These are phyloP conservation scores for Sinopyrophorus schimmeli DNA, from an alignment of 2,888 invertebrate genomes.

Conservation along the genomic window DNA sequence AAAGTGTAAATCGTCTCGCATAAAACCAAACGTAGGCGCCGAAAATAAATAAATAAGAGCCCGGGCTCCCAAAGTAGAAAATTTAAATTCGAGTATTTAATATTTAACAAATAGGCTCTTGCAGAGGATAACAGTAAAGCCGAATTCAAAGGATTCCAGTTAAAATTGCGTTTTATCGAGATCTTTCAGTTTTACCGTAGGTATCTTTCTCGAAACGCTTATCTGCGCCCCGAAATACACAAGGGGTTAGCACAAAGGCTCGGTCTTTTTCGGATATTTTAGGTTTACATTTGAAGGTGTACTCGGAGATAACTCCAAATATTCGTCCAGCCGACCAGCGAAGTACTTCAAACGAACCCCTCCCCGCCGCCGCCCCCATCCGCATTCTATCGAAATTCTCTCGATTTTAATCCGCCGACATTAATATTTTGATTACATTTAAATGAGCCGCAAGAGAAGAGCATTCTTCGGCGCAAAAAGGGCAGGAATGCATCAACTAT, in stretches of 20 bases:
- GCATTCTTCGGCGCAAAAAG: constrained; percentile 31
- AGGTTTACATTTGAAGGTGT: constrained; percentile 18
- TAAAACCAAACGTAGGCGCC: too few relatives aligned
- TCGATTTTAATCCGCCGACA: constrained; percentile 21
- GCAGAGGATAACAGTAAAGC: too few relatives aligned
- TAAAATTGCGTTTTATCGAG: constrained; percentile 13
- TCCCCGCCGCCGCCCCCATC: too few relatives aligned
- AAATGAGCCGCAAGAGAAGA: constrained; percentile 26
- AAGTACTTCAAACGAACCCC: constrained; percentile 23
- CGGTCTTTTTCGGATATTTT: constrained; percentile 20
- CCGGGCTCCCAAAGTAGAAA: too few relatives aligned
- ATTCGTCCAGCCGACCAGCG: constrained; percentile 19
- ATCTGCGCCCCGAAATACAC: constrained; percentile 22
- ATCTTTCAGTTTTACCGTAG: constrained; percentile 17
- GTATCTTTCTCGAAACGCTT: constrained; percentile 21
- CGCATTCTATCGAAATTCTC: constrained; percentile 25
- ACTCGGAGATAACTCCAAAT: constrained; percentile 24
- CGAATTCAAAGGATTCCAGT: constrained; percentile 8
- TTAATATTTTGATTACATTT: constrained; percentile 26
- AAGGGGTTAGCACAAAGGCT: constrained; percentile 22
- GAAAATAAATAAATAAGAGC: too few relatives aligned
- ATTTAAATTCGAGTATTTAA: too few relatives aligned
- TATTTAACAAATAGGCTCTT: too few relatives aligned
- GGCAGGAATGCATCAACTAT: constrained; percentile 52
- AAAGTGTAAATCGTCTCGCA: too few relatives aligned